A percentile compares a stretch with the other conserved stretches of the same genome.
These are phyloP conservation scores for Vulpes lagopus DNA, from an alignment of 2,113 vertebrate genomes.

Conservation along the genomic window DNA sequence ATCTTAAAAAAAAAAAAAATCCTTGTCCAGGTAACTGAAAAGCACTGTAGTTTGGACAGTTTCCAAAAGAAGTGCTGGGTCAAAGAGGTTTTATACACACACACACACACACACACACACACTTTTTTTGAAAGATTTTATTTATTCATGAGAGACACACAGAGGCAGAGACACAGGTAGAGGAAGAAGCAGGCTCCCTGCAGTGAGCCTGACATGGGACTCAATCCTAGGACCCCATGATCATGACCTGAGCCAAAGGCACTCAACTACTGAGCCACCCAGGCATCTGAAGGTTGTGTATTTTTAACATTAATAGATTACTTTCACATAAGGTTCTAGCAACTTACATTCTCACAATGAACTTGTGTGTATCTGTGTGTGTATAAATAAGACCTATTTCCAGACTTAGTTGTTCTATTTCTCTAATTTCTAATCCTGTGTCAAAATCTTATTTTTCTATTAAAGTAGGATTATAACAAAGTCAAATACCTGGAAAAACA, in stretches of 20 bases:
- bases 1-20: not conserved
- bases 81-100: not conserved
- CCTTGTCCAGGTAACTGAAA: not conserved
- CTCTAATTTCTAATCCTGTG: constrained; percentile 29
- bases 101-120: too few relatives aligned
- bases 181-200: too few relatives aligned
- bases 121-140: too few relatives aligned
- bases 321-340: constrained; percentile 7
- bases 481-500: constrained; percentile 36
- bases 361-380: not conserved
- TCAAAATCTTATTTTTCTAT: constrained; percentile 20
- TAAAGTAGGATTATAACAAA: constrained; percentile 38
- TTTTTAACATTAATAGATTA: not conserved
- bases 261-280: too few relatives aligned
- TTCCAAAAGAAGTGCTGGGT: not conserved
- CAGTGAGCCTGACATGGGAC: too few relatives aligned
- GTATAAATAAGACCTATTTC: constrained; percentile 31
- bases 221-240: too few relatives aligned
- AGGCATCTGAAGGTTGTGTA: not conserved
- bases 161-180: too few relatives aligned
- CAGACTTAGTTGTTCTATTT: not conserved
- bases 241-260: too few relatives aligned
- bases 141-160: too few relatives aligned
- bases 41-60: not conserved
- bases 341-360: not conserved